Base-by-base conservation (phyloP, 2,888 invertebrate genomes). In the Griposia aprilina region DNA sequence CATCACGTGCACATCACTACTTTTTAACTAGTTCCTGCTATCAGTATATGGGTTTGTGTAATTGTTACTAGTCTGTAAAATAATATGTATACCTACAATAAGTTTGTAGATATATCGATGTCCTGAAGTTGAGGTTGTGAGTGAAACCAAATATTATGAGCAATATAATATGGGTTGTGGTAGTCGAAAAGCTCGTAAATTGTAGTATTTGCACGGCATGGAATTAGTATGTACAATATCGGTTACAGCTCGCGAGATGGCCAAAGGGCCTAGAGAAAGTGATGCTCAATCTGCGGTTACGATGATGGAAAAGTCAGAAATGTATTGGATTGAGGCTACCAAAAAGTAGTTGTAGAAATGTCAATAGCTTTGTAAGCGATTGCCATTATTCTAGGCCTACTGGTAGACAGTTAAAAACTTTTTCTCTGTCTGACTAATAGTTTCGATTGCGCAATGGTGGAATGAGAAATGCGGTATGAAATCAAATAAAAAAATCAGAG, bases 1-100 rank as follows among this genome's bases (percentile, higher is more conserved):
- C 85, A 89, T 89, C 91, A 91, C 91, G 90, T 91, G 90, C 91
- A 90, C 90, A 90, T 89, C 75, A 75, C 73, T 78, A 79, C 80
- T 83, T 88, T 88, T 84, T 81, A 87, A 86, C 82, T 83, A 83
- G 84, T 81, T 86, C 60, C 74, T 20, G 69, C 69, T 75, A 84
- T 84, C 75, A 67, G 66, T 63, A n/a, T 50, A 50, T 15, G 36
- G 63, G 36, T 65, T 68, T 50, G 71, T 55, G 63, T 76, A 72
- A 84, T 74, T 78, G 79, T 63, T 76, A 67, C 52, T 76, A n/a
- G 36, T 66, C 59, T 70, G 68, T 60, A 52, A n/a, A n/a, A 36
- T 36, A 2, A 2, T 36, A 36, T 36, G 30, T 36, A 36, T 36
- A 36, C 30, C 30, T 48, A 17, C 36, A 30, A 48, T 23, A 36